Conservation (phyloP, 2,888 invertebrate species). For the Cancer borealis region DNA sequence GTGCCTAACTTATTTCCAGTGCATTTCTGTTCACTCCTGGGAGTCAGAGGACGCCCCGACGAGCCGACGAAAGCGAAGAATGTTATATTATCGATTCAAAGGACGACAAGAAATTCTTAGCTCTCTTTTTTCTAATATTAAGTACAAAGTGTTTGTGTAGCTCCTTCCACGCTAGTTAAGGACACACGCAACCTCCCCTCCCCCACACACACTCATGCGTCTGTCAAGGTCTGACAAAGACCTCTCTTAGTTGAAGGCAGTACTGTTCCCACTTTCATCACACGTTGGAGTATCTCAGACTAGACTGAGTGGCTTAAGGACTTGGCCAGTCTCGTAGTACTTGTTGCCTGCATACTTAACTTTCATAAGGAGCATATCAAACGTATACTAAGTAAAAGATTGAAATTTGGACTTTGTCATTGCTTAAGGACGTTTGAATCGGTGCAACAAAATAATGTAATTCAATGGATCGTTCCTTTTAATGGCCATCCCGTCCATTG, state of each 20-base stretch:
- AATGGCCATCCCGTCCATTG: too few species aligned
- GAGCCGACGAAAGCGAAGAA: background rate
- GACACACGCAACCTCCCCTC: background rate
- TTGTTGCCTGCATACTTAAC: background rate
- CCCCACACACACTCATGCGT: background rate
- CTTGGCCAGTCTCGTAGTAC: background rate
- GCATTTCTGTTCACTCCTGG: background rate
- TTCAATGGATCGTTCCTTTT: background rate
- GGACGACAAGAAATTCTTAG: background rate
- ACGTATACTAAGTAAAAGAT: background rate
- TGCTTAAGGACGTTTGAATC: background rate
- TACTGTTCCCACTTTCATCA: background rate
- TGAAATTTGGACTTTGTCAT: background rate
- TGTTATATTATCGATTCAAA: background rate
- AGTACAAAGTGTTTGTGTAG: background rate
- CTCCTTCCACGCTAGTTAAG: too few species aligned
- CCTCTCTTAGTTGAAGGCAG: background rate
- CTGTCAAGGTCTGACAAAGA: background rate
- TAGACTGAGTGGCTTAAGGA: background rate
- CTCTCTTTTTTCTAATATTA: background rate
- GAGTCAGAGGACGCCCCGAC: background rate
- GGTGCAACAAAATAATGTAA: too few species aligned
- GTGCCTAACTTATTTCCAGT: background rate
- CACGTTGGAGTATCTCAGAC: background rate
- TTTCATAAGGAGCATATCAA: background rate